These are phyloP conservation scores for Phalanger gymnotis DNA, from an alignment of 2,797 vertebrate genomes.

Conservation along the genomic window DNA sequence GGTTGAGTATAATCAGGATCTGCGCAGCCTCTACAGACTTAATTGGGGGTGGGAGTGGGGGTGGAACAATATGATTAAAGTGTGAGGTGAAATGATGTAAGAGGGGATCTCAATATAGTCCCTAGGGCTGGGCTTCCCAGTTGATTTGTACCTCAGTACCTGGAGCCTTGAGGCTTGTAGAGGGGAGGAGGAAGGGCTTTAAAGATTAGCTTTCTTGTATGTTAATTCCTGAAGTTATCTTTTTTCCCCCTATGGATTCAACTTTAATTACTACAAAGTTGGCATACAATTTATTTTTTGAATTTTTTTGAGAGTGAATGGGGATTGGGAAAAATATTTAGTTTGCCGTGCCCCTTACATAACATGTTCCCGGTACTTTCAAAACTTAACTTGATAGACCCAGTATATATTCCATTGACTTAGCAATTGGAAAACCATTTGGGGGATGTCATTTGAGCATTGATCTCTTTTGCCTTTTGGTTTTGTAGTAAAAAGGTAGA, in stretches of 20 bases:
- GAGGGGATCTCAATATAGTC: background rate
- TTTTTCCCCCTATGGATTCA: background rate
- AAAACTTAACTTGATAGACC: conserved; percentile 7
- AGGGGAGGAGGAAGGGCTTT: background rate
- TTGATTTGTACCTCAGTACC: background rate
- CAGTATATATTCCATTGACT: conserved; percentile 46
- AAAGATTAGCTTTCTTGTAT: background rate
- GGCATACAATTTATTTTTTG: background rate
- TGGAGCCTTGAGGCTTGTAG: background rate
- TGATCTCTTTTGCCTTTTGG: background rate
- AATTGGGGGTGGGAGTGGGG: too few species aligned
- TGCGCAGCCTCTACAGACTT: background rate
- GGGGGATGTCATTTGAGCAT: background rate
- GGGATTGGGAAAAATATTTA: background rate
- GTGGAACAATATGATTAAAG: background rate
- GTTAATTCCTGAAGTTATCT: background rate
- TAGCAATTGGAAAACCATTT: conserved; percentile 30
- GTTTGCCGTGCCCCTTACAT: background rate
- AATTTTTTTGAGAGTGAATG: background rate
- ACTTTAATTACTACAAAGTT: background rate
- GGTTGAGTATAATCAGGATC: background rate
- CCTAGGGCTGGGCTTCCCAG: background rate
- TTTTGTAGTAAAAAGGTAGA: background rate
- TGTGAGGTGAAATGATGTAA: background rate
- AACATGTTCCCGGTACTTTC: conserved; percentile 1